These are phyloP conservation scores for Gavia stellata DNA, from an alignment of 2,113 vertebrate species.

Conservation along the genomic window DNA sequence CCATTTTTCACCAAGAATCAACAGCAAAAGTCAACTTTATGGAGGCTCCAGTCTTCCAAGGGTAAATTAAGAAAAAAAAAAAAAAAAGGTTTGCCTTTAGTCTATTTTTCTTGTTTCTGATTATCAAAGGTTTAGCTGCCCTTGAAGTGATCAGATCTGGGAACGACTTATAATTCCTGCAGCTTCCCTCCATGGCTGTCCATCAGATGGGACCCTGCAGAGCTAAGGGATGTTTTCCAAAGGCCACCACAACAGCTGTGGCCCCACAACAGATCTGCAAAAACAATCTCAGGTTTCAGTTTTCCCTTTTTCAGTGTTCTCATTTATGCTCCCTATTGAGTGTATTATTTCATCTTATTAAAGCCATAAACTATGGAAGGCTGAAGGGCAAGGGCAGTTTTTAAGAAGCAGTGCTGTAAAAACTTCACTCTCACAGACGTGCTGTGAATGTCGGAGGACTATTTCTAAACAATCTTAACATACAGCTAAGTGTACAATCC, in stretches of 20 bases:
- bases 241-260: not conserved
- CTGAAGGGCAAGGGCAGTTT: constrained; percentile 19
- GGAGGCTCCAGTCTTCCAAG: not conserved
- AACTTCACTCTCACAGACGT: not conserved
- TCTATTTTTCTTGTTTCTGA: not conserved
- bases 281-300: constrained; percentile 41
- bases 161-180: not conserved
- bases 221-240: constrained; percentile 13
- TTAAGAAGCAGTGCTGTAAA: not conserved
- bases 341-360: constrained; percentile 50
- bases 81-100: not conserved
- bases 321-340: constrained; percentile 22
- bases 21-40: not conserved
- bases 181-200: not conserved
- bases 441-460: not conserved
- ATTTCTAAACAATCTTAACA: not conserved
- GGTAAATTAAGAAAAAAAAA: not conserved
- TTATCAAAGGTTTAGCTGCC: not conserved
- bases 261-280: not conserved
- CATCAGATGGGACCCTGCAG: not conserved
- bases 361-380: not conserved
- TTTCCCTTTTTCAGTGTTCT: constrained; percentile 38
- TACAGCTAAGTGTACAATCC: not conserved
- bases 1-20: not conserved
- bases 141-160: not conserved